Evolutionary conservation across 2,888 invertebrate species (phyloP).

Genomic region (Quadroppia sp.): DNA sequence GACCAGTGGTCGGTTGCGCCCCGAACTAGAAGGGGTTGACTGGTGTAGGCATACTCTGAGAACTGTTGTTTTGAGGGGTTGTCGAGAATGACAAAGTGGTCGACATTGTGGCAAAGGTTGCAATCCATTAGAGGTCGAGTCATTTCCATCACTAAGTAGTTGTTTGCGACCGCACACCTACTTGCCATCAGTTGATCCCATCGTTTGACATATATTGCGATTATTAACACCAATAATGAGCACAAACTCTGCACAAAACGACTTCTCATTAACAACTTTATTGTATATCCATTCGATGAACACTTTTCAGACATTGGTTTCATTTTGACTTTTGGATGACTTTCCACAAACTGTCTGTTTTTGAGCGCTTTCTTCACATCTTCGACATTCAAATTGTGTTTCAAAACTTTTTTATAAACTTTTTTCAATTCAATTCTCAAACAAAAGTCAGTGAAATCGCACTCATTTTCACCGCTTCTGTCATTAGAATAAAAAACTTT

Average conservation of each 20-base stretch:
- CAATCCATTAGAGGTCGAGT: slow-evolving; percentile 78
- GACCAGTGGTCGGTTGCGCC: slow-evolving; percentile 71
- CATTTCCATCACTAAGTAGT: slow-evolving; percentile 80
- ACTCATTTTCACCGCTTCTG: neutral
- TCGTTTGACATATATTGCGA: slow-evolving; percentile 19
- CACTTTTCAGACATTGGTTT: neutral
- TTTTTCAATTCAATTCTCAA: neutral
- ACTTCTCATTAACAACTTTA: neutral
- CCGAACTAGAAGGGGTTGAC: slow-evolving; percentile 73
- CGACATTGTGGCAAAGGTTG: slow-evolving; percentile 67
- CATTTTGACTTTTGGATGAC: slow-evolving; percentile 23
- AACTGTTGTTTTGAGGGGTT: slow-evolving; percentile 62
- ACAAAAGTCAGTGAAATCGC: neutral
- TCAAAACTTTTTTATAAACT: slow-evolving; percentile 26
- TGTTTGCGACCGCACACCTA: slow-evolving; percentile 74
- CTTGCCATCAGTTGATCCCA: slow-evolving; percentile 22
- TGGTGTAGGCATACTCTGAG: slow-evolving; percentile 68
- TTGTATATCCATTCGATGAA: neutral
- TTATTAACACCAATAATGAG: neutral
- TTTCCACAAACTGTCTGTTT: neutral
- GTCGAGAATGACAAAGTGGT: slow-evolving; percentile 62
- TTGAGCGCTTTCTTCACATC: slow-evolving; percentile 6
- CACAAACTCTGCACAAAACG: slow-evolving; percentile 27
- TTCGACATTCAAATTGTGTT: slow-evolving; percentile 2
- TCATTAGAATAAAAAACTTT: neutral